Evolutionary conservation across 2,888 invertebrate genomes (phyloP).

Genomic region (Listrodromus nycthemerus): DNA sequence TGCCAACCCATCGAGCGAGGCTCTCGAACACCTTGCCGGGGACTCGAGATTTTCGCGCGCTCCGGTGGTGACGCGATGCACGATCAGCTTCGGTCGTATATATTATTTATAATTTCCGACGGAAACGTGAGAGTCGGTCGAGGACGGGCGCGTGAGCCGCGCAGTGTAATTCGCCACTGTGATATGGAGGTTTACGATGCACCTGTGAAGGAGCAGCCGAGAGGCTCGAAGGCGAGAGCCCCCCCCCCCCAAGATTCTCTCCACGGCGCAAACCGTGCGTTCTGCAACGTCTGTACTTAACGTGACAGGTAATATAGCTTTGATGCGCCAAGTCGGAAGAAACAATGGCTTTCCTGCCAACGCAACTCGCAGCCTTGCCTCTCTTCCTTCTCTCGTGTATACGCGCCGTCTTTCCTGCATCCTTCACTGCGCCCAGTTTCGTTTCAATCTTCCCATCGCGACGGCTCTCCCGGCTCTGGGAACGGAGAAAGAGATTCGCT

Average conservation of each 20-base stretch:
- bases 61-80: conserved; percentile 44
- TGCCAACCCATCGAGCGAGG: conserved; percentile 6
- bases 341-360: conserved; percentile 42
- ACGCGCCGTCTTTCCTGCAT: not conserved
- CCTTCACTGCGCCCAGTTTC: conserved; percentile 3
- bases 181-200: conserved; percentile 60
- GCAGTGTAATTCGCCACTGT: conserved; percentile 26
- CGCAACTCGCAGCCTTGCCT: conserved; percentile 15
- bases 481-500: not conserved
- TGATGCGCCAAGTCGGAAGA: conserved; percentile 47
- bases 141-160: conserved; percentile 34
- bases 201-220: conserved; percentile 50
- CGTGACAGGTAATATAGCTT: conserved; percentile 54
- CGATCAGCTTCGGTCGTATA: conserved; percentile 18
- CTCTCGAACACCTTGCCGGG: conserved; percentile 33
- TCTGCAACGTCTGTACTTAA: conserved; percentile 12
- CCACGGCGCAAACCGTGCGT: not conserved
- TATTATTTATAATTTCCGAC: conserved; percentile 67
- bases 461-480: not conserved
- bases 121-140: conserved; percentile 57
- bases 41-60: conserved; percentile 40
- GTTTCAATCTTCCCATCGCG: conserved; percentile 21
- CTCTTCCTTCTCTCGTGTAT: not conserved
- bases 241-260: conserved; percentile 1
- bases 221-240: conserved; percentile 8